These are phyloP conservation scores for Mercenaria mercenaria DNA, from an alignment of 1,140 invertebrate genomes.

Conservation along the genomic window DNA sequence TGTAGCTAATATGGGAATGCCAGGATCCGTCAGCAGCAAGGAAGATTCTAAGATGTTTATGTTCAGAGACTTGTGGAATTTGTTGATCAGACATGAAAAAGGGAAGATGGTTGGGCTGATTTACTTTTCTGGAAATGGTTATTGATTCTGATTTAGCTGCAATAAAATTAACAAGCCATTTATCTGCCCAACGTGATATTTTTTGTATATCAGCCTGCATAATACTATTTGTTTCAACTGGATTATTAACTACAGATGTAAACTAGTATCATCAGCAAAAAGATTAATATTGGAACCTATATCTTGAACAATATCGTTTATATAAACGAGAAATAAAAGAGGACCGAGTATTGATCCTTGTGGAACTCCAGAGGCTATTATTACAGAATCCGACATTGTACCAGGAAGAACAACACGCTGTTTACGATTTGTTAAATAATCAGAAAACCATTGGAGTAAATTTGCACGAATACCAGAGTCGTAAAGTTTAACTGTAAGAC, in stretches of 20 bases:
- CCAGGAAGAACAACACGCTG: conserved; percentile 37
- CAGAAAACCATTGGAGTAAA: conserved; percentile 40
- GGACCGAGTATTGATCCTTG: conserved; percentile 51
- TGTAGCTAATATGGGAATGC: neutral
- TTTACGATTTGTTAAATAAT: conserved; percentile 27
- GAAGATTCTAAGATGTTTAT: conserved; percentile 17
- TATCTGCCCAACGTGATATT: conserved; percentile 1
- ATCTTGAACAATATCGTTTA: conserved; percentile 47
- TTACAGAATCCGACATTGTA: neutral
- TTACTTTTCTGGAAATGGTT: neutral
- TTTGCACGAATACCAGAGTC: neutral
- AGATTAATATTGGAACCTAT: neutral
- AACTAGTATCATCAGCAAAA: conserved; percentile 51
- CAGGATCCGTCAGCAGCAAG: neutral
- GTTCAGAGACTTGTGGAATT: neutral
- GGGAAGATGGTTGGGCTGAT: neutral
- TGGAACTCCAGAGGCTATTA: conserved; percentile 17
- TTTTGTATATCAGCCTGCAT: neutral
- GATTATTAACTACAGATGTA: conserved; percentile 6
- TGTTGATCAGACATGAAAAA: neutral
- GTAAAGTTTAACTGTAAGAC: conserved; percentile 40
- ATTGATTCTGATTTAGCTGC: conserved; percentile 73
- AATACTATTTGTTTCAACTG: neutral
- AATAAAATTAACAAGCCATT: conserved; percentile 36
- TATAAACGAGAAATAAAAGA: conserved; percentile 36